Percentiles rank a stretch among this genome's conserved stretches.
phyloP scores from a whole-genome alignment of 2,797 vertebrate genomes.

The Meriones psammophilus region DNA sequence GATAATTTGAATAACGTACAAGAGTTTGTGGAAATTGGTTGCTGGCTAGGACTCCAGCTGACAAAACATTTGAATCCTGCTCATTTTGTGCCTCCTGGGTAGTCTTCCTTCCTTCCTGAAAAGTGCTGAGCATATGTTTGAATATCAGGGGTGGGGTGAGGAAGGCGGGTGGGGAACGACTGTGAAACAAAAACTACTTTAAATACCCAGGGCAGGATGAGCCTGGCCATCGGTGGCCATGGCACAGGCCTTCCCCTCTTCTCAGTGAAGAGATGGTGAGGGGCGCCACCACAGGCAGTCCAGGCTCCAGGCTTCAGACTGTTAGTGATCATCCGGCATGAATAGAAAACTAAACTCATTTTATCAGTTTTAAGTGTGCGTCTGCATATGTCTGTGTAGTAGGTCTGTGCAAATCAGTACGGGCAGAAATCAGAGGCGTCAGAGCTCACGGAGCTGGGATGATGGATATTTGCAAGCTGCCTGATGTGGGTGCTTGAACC shows the following conservation, averaged over 20 bases:
- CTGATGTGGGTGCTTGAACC: not conserved
- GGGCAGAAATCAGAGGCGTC: not conserved
- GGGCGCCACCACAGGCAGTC: not conserved
- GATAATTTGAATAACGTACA: constrained; percentile 84
- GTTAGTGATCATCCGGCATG: not conserved
- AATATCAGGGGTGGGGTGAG: constrained; percentile 32
- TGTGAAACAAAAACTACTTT: constrained; percentile 48
- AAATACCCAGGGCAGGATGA: constrained; percentile 48
- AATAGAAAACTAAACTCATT: not conserved
- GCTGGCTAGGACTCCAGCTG: constrained; percentile 85
- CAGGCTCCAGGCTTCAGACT: not conserved
- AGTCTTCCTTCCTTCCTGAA: constrained; percentile 82
- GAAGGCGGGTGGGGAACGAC: constrained; percentile 55
- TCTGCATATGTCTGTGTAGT: not conserved
- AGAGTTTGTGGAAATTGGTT: constrained; percentile 84
- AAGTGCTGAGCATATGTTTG: constrained; percentile 78
- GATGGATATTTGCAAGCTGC: not conserved
- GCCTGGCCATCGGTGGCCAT: not conserved
- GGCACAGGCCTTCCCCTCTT: constrained; percentile 40
- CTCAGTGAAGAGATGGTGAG: constrained; percentile 65
- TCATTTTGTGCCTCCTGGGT: constrained; percentile 84
- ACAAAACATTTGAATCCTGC: constrained; percentile 85
- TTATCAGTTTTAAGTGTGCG: not conserved
- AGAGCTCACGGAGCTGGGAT: not conserved
- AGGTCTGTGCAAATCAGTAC: not conserved